phyloP scores from a whole-genome alignment of 2,797 vertebrate genomes.

The Kryptopterus vitreolus region DNA sequence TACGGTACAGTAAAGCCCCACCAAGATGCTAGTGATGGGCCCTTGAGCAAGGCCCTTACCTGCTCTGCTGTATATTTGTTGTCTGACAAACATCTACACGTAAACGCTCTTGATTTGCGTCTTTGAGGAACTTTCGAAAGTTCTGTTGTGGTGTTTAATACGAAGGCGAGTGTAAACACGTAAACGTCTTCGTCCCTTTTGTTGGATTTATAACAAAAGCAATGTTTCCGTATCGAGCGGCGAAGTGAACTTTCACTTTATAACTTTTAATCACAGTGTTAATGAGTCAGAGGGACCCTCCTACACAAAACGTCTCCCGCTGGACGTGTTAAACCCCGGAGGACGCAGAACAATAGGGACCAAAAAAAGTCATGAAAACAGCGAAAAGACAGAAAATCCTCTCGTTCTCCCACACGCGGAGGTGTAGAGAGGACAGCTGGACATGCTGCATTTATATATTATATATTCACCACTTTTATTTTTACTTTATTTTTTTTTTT shows the following conservation, averaged over 20 bases:
- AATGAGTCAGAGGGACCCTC: slow-evolving; percentile 46
- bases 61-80: too few relatives aligned
- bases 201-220: background rate
- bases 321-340: slow-evolving; percentile 34
- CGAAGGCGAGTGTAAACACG: too few relatives aligned
- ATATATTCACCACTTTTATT: too few relatives aligned
- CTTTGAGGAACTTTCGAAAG: background rate
- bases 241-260: background rate
- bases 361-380: slow-evolving; percentile 22
- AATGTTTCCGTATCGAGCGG: background rate
- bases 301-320: slow-evolving; percentile 33
- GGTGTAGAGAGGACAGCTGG: slow-evolving; percentile 26
- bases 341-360: slow-evolving; percentile 38
- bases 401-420: slow-evolving; percentile 12
- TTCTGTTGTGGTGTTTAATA: background rate
- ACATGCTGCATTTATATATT: background rate
- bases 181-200: background rate
- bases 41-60: too few relatives aligned
- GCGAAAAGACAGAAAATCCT: slow-evolving; percentile 17
- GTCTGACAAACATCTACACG: too few relatives aligned
- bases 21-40: too few relatives aligned
- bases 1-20: background rate
- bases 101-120: background rate
- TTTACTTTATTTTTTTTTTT: too few relatives aligned
- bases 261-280: slow-evolving; percentile 47